These are phyloP conservation scores for Brachirus orientalis DNA, from an alignment of 2,113 vertebrate species.

Conservation along the genomic window DNA sequence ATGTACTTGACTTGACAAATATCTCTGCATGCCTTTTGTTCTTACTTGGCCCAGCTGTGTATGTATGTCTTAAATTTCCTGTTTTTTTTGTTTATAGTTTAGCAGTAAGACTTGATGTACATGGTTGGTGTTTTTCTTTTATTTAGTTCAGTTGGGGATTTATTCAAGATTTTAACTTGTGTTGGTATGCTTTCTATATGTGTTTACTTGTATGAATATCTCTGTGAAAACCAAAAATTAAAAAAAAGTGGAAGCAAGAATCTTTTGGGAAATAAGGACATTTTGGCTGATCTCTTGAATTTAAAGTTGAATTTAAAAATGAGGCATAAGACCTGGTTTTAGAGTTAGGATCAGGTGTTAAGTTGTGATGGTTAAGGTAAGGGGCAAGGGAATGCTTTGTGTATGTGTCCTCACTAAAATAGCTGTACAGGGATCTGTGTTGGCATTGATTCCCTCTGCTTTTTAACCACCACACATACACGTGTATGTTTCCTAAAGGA, in stretches of 20 bases:
- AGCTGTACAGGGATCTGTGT: not conserved
- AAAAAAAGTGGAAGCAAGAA: no score
- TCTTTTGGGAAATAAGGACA: no score
- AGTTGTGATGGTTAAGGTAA: no score
- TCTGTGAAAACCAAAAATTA: no score
- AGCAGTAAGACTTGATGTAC: not conserved
- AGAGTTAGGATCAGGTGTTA: no score
- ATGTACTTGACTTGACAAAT: not conserved
- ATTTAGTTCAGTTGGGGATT: not conserved
- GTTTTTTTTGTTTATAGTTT: conserved; percentile 6
- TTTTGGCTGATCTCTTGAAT: no score
- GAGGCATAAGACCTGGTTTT: no score
- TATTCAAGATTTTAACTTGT: not conserved
- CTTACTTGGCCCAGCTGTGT: conserved; percentile 22
- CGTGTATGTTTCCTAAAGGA: not conserved
- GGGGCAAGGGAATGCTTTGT: no score
- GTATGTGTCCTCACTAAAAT: no score
- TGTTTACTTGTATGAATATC: no score
- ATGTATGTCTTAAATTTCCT: not conserved
- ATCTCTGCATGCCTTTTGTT: conserved; percentile 6
- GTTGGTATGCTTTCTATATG: no score
- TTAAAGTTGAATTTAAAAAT: no score
- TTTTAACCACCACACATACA: conserved; percentile 18
- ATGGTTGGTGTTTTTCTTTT: not conserved
- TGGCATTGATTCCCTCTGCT: conserved; percentile 16